Evolutionary conservation across 2,797 vertebrate genomes (phyloP), one percentile per base, ranked within the genome.

Genomic region (Myripristis murdjan): DNA sequence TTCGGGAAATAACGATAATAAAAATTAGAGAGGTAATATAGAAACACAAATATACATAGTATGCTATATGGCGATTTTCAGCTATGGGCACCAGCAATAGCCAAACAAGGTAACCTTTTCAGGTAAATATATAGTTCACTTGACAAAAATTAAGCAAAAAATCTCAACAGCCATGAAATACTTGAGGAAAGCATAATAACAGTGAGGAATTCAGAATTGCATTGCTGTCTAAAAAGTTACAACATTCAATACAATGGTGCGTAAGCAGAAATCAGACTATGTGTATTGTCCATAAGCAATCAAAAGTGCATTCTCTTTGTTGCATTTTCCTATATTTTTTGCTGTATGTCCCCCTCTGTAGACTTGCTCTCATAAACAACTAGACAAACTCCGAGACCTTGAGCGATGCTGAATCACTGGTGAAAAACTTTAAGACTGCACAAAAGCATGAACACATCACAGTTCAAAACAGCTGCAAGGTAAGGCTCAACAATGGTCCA

Each of bases 381-480:
- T n/a, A 16, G 1, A 15, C n/a, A 78, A 85, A 72, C 18, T 3
- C 39, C 51, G 43, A 76, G 76, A 84, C 76, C 76, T 83, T 80
- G 72, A 83, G 73, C 62, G 4, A 6, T 18, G 22, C 35, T n/a
- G 20, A 63, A 9, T 35, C 31, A 28, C 20, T 47, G 47, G 56
- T 72, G 43, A 78, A 75, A 81, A 79, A 33, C 33, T 79, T 62
- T 66, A 64, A 44, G 15, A 44, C 39, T 23, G 26, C 20, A 63
- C 28, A 49, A 18, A 62, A 66, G 5, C 39, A 14, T 4, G 24
- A 31, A 35, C 35, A 53, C 43, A 64, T 15, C 39, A 54, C 60
- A 46, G 53, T 46, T 75, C 24, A 64, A 79, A 85, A 66, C 63
- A 75, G 73, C 75, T 73, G 65, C 61, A 65, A 67, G 64, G 51